phyloP scores from a whole-genome alignment of 2,888 invertebrate species.

The Cantharis rustica region DNA sequence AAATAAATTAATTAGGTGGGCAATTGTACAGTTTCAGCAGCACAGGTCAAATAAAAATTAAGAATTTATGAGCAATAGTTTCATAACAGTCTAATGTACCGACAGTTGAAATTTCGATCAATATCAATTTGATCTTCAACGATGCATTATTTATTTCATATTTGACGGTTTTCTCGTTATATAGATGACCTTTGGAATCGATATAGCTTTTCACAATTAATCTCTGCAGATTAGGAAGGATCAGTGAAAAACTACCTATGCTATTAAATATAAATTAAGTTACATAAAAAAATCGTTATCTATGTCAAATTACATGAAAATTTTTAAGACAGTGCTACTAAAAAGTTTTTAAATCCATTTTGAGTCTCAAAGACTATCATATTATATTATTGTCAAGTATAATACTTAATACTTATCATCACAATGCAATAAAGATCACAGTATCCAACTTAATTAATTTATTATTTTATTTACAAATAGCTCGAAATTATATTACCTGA shows the following conservation, averaged over 20 bases:
- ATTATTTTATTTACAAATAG: not conserved
- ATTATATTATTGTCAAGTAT: not conserved
- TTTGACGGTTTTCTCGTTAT: not conserved
- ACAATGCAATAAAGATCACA: not conserved
- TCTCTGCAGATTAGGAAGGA: not conserved
- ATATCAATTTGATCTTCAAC: conserved; percentile 1
- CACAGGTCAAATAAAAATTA: not conserved
- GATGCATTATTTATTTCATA: not conserved
- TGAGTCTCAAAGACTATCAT: not conserved
- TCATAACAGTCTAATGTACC: not conserved
- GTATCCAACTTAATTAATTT: conserved; percentile 2
- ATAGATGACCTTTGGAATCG: conserved; percentile 1
- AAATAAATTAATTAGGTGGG: not conserved
- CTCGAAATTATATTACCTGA: not conserved
- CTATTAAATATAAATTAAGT: not conserved
- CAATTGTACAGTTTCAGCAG: not conserved
- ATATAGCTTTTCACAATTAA: not conserved
- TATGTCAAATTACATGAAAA: not conserved
- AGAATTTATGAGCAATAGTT: not conserved
- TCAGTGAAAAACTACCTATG: not conserved
- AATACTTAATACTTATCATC: too few relatives aligned
- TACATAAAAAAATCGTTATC: not conserved
- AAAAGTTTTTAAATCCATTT: not conserved
- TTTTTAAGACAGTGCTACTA: not conserved
- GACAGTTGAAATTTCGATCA: not conserved